Evolutionary conservation across 2,888 invertebrate genomes (phyloP).

Genomic region (Drosophila paracracens): DNA sequence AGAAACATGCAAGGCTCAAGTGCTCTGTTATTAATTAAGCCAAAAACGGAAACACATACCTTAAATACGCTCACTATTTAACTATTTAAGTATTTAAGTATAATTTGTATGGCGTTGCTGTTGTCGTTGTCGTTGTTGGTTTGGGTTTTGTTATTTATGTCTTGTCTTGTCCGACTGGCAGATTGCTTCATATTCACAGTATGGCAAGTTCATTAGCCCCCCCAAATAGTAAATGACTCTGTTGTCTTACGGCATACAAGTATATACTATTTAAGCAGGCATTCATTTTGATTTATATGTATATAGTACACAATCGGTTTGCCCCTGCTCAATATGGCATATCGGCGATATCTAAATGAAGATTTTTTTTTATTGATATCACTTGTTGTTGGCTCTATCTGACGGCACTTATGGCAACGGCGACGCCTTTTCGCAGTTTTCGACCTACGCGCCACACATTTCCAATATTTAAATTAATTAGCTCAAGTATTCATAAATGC

Average conservation of each 20-base stretch:
- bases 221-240: slow-evolving; percentile 21
- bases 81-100: slow-evolving; percentile 16
- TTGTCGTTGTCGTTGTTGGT: slow-evolving; percentile 11
- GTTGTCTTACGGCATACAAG: slow-evolving; percentile 6
- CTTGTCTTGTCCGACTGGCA: slow-evolving; percentile 33
- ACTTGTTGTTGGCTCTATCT: slow-evolving; percentile 16
- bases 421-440: slow-evolving; percentile 66
- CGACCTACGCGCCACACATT: slow-evolving; percentile 46
- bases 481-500: slow-evolving; percentile 40
- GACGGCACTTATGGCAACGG: slow-evolving; percentile 53
- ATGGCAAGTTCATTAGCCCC: slow-evolving; percentile 65
- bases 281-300: slow-evolving; percentile 50
- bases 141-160: slow-evolving; percentile 21
- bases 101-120: slow-evolving; percentile 28
- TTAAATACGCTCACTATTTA: slow-evolving; percentile 38
- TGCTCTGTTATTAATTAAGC: slow-evolving; percentile 54
- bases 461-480: slow-evolving; percentile 64
- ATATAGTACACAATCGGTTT: slow-evolving; percentile 17
- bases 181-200: slow-evolving; percentile 47
- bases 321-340: slow-evolving; percentile 44
- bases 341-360: slow-evolving; percentile 53
- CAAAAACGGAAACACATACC: slow-evolving; percentile 48
- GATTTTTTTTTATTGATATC: slow-evolving; percentile 56
- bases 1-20: slow-evolving; percentile 32
- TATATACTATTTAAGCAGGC: slow-evolving; percentile 12